phyloP scores from a whole-genome alignment of 2,113 vertebrate genomes.

The Epinephelus cyanopodus region DNA sequence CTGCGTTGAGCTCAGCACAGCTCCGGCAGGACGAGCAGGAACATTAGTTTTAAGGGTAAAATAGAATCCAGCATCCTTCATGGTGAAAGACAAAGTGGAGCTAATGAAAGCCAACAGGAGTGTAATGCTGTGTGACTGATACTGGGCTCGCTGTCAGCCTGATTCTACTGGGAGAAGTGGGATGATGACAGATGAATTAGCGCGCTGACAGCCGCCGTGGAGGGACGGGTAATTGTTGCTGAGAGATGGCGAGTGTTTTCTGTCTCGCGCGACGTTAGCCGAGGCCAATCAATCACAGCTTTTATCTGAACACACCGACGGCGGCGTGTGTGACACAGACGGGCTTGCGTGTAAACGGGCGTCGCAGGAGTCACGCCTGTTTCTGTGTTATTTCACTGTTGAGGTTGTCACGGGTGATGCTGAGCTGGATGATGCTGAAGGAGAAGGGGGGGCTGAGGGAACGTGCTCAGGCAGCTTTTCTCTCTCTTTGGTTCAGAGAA shows the following conservation, averaged over 20 bases:
- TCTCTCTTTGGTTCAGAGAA: slow-evolving; percentile 18
- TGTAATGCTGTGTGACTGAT: slow-evolving; percentile 75
- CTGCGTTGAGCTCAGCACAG: background rate
- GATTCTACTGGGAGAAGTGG: slow-evolving; percentile 70
- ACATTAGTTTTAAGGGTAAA: slow-evolving; percentile 51
- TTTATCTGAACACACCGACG: slow-evolving; percentile 20
- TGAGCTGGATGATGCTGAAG: background rate
- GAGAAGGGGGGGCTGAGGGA: background rate
- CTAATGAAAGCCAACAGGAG: slow-evolving; percentile 71
- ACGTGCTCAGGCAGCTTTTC: slow-evolving; percentile 5
- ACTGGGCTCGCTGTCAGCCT: slow-evolving; percentile 67
- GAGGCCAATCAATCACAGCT: slow-evolving; percentile 71
- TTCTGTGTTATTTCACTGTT: slow-evolving; percentile 19
- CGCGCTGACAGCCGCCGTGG: slow-evolving; percentile 59
- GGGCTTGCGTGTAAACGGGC: slow-evolving; percentile 16
- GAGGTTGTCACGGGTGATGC: slow-evolving; percentile 45
- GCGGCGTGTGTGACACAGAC: background rate
- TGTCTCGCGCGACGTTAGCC: slow-evolving; percentile 54
- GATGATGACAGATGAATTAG: slow-evolving; percentile 81
- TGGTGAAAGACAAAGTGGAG: slow-evolving; percentile 58
- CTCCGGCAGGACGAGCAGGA: slow-evolving; percentile 38
- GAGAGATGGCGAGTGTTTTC: slow-evolving; percentile 68
- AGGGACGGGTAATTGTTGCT: slow-evolving; percentile 75
- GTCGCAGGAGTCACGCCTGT: slow-evolving; percentile 41
- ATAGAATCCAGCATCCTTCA: slow-evolving; percentile 34